These are phyloP conservation scores for Syngnathus floridae DNA, from an alignment of 2,113 vertebrate species.

Conservation along the genomic window DNA sequence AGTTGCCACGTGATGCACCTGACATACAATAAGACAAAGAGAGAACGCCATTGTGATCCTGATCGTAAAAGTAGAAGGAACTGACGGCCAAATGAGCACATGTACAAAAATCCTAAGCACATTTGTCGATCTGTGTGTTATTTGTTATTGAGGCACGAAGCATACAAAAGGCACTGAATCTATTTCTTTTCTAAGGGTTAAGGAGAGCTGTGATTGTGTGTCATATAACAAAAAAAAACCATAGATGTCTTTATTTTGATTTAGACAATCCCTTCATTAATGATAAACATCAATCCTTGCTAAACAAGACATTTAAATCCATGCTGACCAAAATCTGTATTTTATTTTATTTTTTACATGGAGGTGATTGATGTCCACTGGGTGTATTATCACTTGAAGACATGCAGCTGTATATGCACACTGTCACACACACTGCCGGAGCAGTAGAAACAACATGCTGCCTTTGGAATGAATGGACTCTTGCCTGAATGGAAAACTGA, in stretches of 20 bases:
- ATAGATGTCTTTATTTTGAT: background rate
- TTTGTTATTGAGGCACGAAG: background rate
- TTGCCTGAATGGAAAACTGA: constrained; percentile 42
- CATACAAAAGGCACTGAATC: background rate
- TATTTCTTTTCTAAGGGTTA: background rate
- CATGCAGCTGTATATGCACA: constrained; percentile 3
- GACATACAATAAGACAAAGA: background rate
- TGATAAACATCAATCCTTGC: background rate
- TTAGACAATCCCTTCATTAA: too few relatives aligned
- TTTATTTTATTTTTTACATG: background rate
- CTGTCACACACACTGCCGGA: background rate
- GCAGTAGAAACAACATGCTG: constrained; percentile 19
- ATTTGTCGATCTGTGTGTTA: too few relatives aligned
- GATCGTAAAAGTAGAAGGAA: too few relatives aligned
- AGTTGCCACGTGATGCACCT: background rate
- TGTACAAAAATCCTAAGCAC: too few relatives aligned
- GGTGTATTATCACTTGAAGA: background rate
- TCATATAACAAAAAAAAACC: background rate
- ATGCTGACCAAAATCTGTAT: background rate
- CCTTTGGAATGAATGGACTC: constrained; percentile 43
- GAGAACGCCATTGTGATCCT: background rate
- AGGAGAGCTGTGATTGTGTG: background rate
- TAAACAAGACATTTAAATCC: background rate
- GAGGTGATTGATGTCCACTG: background rate
- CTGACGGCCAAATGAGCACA: too few relatives aligned